Percentiles rank a stretch among this genome's conserved stretches.
Evolutionary conservation across 2,888 invertebrate genomes (phyloP).

Genomic region (Rhyacophila evoluta): DNA sequence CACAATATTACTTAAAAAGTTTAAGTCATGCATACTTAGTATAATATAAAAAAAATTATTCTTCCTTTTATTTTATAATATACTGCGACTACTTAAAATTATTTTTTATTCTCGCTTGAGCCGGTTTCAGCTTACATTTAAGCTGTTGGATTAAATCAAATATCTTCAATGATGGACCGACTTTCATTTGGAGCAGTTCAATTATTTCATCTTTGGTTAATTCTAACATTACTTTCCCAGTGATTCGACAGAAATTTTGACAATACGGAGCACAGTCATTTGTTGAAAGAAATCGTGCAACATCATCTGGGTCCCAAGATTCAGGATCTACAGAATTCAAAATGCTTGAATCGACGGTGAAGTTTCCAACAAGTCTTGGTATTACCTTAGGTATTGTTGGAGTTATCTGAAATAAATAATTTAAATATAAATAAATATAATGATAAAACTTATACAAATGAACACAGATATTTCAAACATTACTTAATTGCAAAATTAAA

Average conservation of each 20-base stretch:
- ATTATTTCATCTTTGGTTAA: slow-evolving; percentile 92
- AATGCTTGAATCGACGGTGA: slow-evolving; percentile 66
- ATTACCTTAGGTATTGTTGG: slow-evolving; percentile 70
- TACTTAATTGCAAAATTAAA: too few species aligned
- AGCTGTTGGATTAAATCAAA: slow-evolving; percentile 92
- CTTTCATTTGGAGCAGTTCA: slow-evolving; percentile 90
- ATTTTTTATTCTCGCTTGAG: neutral
- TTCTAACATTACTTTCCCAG: slow-evolving; percentile 83
- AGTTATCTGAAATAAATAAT: slow-evolving; percentile 52
- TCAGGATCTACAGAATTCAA: slow-evolving; percentile 68
- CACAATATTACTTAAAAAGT: slow-evolving; percentile 9
- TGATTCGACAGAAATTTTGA: slow-evolving; percentile 77
- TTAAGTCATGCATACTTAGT: neutral
- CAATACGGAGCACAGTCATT: slow-evolving; percentile 86
- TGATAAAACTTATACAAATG: too few species aligned
- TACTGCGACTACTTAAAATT: neutral
- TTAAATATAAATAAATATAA: too few species aligned
- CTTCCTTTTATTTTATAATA: too few species aligned
- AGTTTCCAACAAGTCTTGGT: slow-evolving; percentile 73
- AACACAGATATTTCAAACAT: too few species aligned
- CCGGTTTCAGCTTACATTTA: slow-evolving; percentile 84
- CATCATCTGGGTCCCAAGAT: slow-evolving; percentile 86
- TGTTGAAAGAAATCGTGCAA: slow-evolving; percentile 88
- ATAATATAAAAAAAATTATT: neutral
- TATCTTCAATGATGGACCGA: slow-evolving; percentile 94